phyloP scores from a whole-genome alignment of 2,113 vertebrate species.

The Pteropus alecto region DNA sequence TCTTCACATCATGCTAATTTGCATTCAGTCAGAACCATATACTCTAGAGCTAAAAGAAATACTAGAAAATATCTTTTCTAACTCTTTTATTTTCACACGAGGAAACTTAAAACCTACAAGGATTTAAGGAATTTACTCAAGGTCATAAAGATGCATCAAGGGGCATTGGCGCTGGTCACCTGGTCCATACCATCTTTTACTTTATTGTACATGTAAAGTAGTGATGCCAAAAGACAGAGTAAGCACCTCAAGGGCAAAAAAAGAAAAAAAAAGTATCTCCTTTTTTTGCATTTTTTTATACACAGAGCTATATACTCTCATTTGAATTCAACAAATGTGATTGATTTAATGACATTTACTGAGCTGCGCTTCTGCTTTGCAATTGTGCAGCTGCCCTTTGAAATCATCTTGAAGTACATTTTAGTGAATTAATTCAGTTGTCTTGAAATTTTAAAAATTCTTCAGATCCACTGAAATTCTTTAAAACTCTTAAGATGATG shows the following conservation, averaged over 20 bases:
- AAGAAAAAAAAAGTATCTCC: background rate
- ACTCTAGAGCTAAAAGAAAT: slow-evolving; percentile 3
- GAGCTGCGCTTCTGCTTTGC: background rate
- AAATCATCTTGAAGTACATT: slow-evolving; percentile 5
- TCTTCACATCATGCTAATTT: slow-evolving; percentile 48
- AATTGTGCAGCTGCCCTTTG: background rate
- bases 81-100: background rate
- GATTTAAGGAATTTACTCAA: background rate
- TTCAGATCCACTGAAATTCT: background rate
- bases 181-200: background rate
- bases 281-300: background rate
- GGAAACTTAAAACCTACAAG: background rate
- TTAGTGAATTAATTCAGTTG: background rate
- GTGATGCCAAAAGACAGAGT: background rate
- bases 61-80: slow-evolving; percentile 31
- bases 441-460: slow-evolving; percentile 15
- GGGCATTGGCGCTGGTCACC: background rate
- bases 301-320: background rate
- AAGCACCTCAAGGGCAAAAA: background rate
- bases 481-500: background rate
- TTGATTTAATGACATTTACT: background rate
- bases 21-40: slow-evolving; percentile 33
- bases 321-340: slow-evolving; percentile 12
- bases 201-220: background rate
- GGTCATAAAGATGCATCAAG: background rate